A percentile compares a stretch with the other conserved stretches of the same genome.
Conservation (phyloP, 2,797 vertebrate genomes). For the Rallus crepitans region DNA sequence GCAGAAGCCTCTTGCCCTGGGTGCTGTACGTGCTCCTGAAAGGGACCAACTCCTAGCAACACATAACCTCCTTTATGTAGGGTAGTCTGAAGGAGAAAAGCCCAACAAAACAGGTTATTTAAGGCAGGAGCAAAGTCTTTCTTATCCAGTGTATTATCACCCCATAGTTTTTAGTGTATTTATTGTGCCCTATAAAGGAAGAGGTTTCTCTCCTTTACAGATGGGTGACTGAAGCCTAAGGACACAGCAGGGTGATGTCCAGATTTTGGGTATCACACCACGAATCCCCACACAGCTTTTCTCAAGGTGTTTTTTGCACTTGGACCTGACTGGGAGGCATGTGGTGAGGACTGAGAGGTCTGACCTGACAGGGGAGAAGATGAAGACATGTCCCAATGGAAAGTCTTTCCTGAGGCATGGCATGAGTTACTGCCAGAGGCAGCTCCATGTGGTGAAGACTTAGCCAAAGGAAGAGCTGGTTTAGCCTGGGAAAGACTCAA, state of each 20-base stretch:
- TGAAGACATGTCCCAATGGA: neutral
- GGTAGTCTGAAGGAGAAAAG: neutral
- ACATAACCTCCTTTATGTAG: neutral
- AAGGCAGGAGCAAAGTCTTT: neutral
- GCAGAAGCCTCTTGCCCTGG: neutral
- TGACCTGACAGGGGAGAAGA: neutral
- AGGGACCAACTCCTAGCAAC: neutral
- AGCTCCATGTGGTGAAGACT: neutral
- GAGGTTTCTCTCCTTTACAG: neutral
- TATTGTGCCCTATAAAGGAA: neutral
- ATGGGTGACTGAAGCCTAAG: fast-evolving
- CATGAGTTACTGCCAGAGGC: neutral
- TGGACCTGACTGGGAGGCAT: neutral
- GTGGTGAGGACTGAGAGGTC: neutral
- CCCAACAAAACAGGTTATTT: neutral
- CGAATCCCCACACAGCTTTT: neutral
- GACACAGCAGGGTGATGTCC: neutral
- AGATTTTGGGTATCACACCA: neutral
- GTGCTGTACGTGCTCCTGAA: neutral
- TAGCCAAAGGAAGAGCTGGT: neutral
- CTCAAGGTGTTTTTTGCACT: neutral
- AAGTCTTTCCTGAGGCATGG: neutral
- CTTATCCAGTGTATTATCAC: neutral
- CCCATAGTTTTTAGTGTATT: neutral
- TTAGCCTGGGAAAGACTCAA: neutral